Conservation (phyloP, 1,140 invertebrate genomes). For the Drosophila melanica region DNA sequence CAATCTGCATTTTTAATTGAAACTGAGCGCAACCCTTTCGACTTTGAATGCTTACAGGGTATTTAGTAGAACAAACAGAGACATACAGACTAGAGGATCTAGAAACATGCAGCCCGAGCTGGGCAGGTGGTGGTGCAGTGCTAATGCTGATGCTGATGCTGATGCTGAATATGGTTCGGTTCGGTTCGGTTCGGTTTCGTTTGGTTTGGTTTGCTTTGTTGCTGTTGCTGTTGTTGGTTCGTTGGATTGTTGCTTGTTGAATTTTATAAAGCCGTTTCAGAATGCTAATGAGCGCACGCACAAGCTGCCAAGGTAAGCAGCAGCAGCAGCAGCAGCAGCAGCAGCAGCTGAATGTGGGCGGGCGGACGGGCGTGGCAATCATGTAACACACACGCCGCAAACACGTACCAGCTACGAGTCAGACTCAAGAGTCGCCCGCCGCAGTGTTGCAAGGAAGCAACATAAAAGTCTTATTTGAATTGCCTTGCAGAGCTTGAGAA, state of each 20-base stretch:
- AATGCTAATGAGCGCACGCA: conserved; percentile 81
- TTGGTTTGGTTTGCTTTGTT: conserved; percentile 2
- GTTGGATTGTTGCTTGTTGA: conserved; percentile 67
- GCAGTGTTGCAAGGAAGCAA: conserved; percentile 51
- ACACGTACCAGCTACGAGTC: conserved; percentile 58
- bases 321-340: conserved; percentile 3
- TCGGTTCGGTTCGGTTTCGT: conserved; percentile 52
- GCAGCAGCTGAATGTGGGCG: neutral
- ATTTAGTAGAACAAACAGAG: conserved; percentile 53
- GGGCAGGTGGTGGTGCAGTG: conserved; percentile 13
- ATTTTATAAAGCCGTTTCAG: conserved; percentile 82
- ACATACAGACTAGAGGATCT: conserved; percentile 54
- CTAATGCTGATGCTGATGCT: neutral
- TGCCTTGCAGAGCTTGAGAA: conserved; percentile 77
- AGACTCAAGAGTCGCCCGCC: conserved; percentile 30
- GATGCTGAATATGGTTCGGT: conserved; percentile 38
- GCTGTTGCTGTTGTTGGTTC: conserved; percentile 24
- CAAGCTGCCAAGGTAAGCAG: conserved; percentile 74
- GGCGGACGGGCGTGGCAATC: conserved; percentile 58
- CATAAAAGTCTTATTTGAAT: conserved; percentile 82
- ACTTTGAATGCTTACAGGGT: conserved; percentile 12
- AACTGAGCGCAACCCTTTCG: neutral
- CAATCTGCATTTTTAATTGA: neutral
- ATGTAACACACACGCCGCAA: conserved; percentile 78
- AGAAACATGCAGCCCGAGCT: conserved; percentile 30